These are phyloP conservation scores for Drosophila colorata DNA, from an alignment of 2,888 invertebrate genomes.

Conservation along the genomic window DNA sequence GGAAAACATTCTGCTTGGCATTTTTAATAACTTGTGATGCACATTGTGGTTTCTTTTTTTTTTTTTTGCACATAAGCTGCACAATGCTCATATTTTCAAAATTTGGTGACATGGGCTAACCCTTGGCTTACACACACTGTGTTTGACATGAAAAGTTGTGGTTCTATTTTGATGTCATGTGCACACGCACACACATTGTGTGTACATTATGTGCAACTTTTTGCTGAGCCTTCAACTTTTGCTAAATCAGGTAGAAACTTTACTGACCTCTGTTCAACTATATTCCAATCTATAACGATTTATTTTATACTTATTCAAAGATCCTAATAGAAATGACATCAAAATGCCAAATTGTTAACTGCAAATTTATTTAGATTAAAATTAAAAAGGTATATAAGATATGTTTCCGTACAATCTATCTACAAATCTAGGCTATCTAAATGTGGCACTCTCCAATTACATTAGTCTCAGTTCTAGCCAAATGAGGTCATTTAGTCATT, in stretches of 20 bases:
- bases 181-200: slow-evolving; percentile 1
- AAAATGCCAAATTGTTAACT: background rate
- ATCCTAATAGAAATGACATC: background rate
- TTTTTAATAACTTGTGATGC: slow-evolving; percentile 66
- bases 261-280: background rate
- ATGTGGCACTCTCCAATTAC: no score
- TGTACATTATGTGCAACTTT: slow-evolving; percentile 13
- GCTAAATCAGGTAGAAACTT: slow-evolving; percentile 2
- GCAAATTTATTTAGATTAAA: background rate
- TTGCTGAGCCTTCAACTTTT: slow-evolving; percentile 2
- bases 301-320: background rate
- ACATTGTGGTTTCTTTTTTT: slow-evolving; percentile 30
- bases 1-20: slow-evolving; percentile 23
- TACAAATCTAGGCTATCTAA: no score
- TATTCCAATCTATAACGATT: background rate
- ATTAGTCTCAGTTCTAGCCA: no score
- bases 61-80: slow-evolving; percentile 11
- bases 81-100: slow-evolving; percentile 31
- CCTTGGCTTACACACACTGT: slow-evolving; percentile 7
- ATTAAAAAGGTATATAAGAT: background rate
- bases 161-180: slow-evolving; percentile 31
- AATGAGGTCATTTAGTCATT: no score
- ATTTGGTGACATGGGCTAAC: slow-evolving; percentile 6
- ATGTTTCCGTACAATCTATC: no score
- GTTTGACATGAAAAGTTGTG: slow-evolving; percentile 6